Percentiles rank a stretch among this genome's conserved stretches.
Conservation (phyloP, 2,888 invertebrate species). For the Charanyca ferruginea region DNA sequence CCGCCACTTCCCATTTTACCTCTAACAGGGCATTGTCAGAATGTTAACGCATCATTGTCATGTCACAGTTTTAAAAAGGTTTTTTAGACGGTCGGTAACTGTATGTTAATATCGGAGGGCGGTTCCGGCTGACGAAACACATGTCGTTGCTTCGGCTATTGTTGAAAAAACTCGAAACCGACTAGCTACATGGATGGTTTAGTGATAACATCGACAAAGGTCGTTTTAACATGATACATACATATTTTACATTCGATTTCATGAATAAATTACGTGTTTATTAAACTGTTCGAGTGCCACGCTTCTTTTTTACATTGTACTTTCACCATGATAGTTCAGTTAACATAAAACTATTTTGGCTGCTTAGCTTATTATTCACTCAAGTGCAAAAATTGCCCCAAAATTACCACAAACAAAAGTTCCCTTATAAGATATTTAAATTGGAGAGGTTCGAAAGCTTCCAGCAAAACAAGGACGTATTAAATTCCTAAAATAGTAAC, state of each 20-base stretch:
- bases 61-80: slow-evolving; percentile 85
- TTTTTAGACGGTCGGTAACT: slow-evolving; percentile 79
- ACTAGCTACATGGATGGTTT: slow-evolving; percentile 75
- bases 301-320: slow-evolving; percentile 20
- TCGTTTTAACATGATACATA: slow-evolving; percentile 63
- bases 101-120: slow-evolving; percentile 85
- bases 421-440: slow-evolving; percentile 53
- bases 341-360: slow-evolving; percentile 25
- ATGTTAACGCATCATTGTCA: slow-evolving; percentile 88
- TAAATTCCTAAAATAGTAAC: slow-evolving; percentile 69
- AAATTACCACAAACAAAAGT: slow-evolving; percentile 43
- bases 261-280: slow-evolving; percentile 63
- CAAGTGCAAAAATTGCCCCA: slow-evolving; percentile 13
- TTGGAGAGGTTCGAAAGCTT: slow-evolving; percentile 48
- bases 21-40: slow-evolving; percentile 83
- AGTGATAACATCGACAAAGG: slow-evolving; percentile 75
- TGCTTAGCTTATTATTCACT: not conserved
- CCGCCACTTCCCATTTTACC: slow-evolving; percentile 79
- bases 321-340: not conserved
- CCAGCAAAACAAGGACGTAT: slow-evolving; percentile 64
- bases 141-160: slow-evolving; percentile 82
- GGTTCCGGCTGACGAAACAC: slow-evolving; percentile 86
- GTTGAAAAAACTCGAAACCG: slow-evolving; percentile 80
- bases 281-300: slow-evolving; percentile 34
- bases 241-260: slow-evolving; percentile 63